A percentile compares a stretch with the other conserved stretches of the same genome.
phyloP scores from a whole-genome alignment of 2,888 invertebrate genomes.

The Tuta absoluta region DNA sequence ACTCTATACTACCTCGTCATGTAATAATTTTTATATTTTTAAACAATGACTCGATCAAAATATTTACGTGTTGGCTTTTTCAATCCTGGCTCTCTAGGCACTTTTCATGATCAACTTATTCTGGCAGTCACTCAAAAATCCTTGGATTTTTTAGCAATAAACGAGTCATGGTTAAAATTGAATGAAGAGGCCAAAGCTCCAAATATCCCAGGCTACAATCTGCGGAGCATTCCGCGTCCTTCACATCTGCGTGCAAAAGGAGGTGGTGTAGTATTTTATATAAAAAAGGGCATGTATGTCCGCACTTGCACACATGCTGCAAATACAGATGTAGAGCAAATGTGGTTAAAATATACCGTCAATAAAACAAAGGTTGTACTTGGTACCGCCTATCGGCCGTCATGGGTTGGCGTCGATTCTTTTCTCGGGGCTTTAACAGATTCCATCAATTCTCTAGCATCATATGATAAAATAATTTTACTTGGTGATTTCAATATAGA shows the following conservation, averaged over 20 bases:
- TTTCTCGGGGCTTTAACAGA: neutral
- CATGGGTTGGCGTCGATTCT: neutral
- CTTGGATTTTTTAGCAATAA: no score
- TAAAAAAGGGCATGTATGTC: neutral
- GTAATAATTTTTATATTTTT: no score
- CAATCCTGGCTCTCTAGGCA: no score
- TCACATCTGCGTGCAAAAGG: neutral
- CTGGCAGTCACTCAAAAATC: no score
- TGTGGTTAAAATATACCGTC: neutral
- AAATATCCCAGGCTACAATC: no score
- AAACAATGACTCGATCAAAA: no score
- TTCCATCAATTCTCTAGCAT: neutral
- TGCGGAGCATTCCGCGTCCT: no score
- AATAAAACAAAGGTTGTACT: neutral
- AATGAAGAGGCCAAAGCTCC: no score
- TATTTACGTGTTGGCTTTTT: no score
- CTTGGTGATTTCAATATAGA: neutral
- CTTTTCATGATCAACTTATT: no score
- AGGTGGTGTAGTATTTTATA: neutral
- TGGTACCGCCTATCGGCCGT: neutral
- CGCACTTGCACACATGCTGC: neutral
- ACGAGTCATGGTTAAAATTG: no score
- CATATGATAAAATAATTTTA: neutral
- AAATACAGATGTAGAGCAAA: neutral
- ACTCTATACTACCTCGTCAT: no score